A percentile compares a stretch with the other conserved stretches of the same genome.
These are phyloP conservation scores for Monodelphis domestica DNA, from an alignment of 2,797 vertebrate genomes.

Conservation along the genomic window DNA sequence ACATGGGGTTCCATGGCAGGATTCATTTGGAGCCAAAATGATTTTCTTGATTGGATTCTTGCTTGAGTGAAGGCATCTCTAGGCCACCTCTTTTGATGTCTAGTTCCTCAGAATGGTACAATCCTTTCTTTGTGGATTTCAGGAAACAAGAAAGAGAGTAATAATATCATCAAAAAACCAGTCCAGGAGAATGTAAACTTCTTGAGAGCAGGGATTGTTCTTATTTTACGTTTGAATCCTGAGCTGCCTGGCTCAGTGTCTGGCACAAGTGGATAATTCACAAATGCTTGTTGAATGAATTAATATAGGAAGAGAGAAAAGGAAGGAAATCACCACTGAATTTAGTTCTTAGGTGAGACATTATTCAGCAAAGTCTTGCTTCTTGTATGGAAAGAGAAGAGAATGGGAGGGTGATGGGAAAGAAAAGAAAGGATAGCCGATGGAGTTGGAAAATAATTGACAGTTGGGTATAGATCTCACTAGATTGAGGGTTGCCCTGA, in stretches of 20 bases:
- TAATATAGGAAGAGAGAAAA: neutral
- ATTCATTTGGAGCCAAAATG: constrained; percentile 27
- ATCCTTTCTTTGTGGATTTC: neutral
- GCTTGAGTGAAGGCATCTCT: no score
- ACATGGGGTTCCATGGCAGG: neutral
- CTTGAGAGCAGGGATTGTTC: neutral
- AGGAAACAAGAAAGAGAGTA: neutral
- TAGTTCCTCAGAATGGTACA: neutral
- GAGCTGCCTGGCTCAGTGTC: neutral
- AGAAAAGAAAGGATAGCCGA: neutral
- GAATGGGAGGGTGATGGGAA: neutral
- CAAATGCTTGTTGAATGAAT: neutral
- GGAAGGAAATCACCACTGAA: neutral
- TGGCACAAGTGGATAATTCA: neutral
- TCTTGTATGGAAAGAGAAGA: neutral
- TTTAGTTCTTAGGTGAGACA: neutral
- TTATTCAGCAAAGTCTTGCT: neutral
- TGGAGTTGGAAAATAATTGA: neutral
- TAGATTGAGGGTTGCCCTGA: neutral
- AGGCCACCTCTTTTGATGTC: neutral
- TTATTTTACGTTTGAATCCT: neutral
- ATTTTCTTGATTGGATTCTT: constrained; percentile 1
- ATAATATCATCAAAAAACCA: constrained; percentile 9
- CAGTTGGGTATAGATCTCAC: neutral
- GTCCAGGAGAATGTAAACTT: neutral